Evolutionary conservation across 2,888 invertebrate genomes (phyloP), one percentile per base, ranked within the genome.

Genomic region (Leucophenga montana): DNA sequence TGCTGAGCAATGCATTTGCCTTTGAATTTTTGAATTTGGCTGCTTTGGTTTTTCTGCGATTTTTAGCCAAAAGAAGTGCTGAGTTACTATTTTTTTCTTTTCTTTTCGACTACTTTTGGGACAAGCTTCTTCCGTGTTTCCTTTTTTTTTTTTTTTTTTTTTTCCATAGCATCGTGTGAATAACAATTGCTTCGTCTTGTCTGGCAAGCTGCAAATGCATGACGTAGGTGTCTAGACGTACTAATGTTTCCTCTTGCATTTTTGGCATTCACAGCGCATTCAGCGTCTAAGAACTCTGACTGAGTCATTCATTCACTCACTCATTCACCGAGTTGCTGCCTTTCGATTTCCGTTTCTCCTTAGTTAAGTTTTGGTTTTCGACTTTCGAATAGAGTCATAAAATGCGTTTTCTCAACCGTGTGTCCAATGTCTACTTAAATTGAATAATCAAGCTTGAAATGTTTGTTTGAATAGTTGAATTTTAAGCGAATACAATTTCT

Each of bases 221-320:
- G 85, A 85, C 83, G 85, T 85, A 84, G 85, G 85, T 85, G 85
- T 85, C 85, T 85, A 85, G 85, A 85, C 85, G 77, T 75, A 77
- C 78, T 85, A 85, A 85, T 85, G 85, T 84, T 85, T 84, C 84
- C 85, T 83, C 76, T 74, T 75, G 76, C 74, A 76, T 61, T 66
- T 44, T 72, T 75, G 72, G 73, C 54, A 66, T 66, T 54, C 66
- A 54, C 13, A 39, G 56, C n/a, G 44, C 57, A 27, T 14, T 27
- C 27, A 27, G 31, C 33, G 27, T 50, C 53, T 67, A n/a, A 22
- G 13, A 2, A 54, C 66, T 50, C 13, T 65, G 50, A 65, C 53
- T 53, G 18, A 18, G 20, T 53, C 50, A 50, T 20, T 31, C 65
- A 53, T 50, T 31, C 22, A 75, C 69, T 59, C 62, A 73, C 61